These are phyloP conservation scores for Epizoanthus fatuus DNA, from an alignment of 92 coral and sea anemone species.

Conservation along the genomic window DNA sequence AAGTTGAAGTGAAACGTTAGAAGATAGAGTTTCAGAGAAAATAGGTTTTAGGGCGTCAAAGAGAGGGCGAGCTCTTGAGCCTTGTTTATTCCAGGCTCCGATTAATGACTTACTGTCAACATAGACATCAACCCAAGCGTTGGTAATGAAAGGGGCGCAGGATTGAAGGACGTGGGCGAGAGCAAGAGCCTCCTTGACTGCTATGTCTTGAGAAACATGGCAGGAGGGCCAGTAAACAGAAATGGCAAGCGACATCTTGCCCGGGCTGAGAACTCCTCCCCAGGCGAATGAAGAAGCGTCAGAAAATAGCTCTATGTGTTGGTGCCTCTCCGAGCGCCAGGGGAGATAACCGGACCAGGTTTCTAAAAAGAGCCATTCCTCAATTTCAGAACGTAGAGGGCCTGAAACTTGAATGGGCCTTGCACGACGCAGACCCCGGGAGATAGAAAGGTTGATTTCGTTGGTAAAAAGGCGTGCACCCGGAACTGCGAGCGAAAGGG, in stretches of 20 bases:
- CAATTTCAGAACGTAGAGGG: neutral
- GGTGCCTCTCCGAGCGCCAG: neutral
- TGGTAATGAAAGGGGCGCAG: too few relatives aligned
- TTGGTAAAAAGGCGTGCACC: neutral
- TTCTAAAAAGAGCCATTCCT: neutral
- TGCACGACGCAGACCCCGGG: neutral
- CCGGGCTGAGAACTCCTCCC: conserved; percentile 30
- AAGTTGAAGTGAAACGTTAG: conserved; percentile 2
- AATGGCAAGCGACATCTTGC: neutral
- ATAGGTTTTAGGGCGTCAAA: neutral
- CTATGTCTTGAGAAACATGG: too few relatives aligned
- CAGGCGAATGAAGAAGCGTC: neutral
- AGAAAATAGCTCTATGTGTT: conserved; percentile 11
- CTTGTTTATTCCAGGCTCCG: conserved; percentile 4
- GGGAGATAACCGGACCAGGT: neutral
- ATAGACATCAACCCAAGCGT: neutral
- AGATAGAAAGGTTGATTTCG: too few relatives aligned
- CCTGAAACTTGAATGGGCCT: neutral
- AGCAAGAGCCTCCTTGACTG: too few relatives aligned
- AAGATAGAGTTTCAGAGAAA: conserved; percentile 2
- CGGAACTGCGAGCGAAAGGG: neutral
- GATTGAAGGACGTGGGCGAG: too few relatives aligned
- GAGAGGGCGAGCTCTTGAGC: neutral
- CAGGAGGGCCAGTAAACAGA: too few relatives aligned
- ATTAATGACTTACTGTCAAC: neutral